Evolutionary conservation across 2,113 vertebrate genomes (phyloP).

Genomic region (Phrynosoma blainvillii): DNA sequence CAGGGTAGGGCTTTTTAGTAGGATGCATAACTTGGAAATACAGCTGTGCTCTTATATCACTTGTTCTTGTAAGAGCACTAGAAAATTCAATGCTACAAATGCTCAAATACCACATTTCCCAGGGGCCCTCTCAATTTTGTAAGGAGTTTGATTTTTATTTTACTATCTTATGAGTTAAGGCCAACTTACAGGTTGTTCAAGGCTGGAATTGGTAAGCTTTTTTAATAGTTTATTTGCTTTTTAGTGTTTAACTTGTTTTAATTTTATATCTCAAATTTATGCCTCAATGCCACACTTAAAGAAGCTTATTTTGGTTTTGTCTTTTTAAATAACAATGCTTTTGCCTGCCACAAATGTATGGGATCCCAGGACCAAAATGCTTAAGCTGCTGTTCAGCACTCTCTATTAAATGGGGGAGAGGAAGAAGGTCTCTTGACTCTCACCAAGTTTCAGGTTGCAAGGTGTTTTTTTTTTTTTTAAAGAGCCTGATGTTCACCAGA

Average conservation of each 20-base stretch:
- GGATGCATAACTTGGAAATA: not conserved
- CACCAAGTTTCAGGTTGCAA: not conserved
- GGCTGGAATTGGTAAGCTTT: not conserved
- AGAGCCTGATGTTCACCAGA: not conserved
- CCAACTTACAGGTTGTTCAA: slow-evolving; percentile 16
- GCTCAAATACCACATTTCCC: not conserved
- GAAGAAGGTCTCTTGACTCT: no score
- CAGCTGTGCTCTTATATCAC: not conserved
- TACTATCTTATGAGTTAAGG: slow-evolving; percentile 17
- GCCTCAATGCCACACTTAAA: slow-evolving; percentile 12
- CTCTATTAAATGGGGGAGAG: not conserved
- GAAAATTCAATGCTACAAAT: not conserved
- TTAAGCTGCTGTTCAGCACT: not conserved
- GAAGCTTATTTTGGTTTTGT: not conserved
- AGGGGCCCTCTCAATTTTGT: not conserved
- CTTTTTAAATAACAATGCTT: not conserved
- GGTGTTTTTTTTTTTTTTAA: no score
- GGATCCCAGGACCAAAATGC: not conserved
- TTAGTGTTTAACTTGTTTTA: slow-evolving; percentile 27
- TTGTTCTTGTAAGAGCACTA: not conserved
- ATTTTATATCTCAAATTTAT: slow-evolving; percentile 13
- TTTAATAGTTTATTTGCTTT: not conserved
- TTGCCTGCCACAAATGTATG: not conserved
- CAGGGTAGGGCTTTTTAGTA: not conserved
- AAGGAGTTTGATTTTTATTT: not conserved